Evolutionary conservation across 2,113 vertebrate genomes (phyloP), one percentile per base, ranked within the genome.

Genomic region (Platycercus adscitus): DNA sequence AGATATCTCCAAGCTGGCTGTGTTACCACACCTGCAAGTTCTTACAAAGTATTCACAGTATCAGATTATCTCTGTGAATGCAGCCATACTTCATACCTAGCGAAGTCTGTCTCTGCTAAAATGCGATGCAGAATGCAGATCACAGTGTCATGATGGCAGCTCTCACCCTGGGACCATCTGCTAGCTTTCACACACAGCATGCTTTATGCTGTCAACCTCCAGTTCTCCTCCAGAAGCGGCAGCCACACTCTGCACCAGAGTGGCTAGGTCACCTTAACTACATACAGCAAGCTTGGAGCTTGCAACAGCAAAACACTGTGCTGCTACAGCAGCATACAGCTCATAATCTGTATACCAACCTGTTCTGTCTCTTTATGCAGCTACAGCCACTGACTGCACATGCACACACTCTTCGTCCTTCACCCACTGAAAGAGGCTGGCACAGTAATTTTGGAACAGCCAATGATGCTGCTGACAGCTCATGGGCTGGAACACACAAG

Each of bases 91-190:
- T 13, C 16, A 8, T 11, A 60, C 6, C 55, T 73, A 70, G 52
- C 37, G 46, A 81, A 53, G n/a, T 35, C 7, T 83, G 35, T 47
- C 44, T 50, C 58, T 13, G 0, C 68, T 63, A 71, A 86, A 88
- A 78, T 9, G 29, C 35, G 19, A 20, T 0, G 0, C 9, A 26
- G 64, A 73, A 77, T 88, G 55, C 46, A 33, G 41, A 73, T 70
- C 41, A 31, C 26, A 20, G 28, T 5, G 50, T 17, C 1, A 0
- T 10, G 50, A 43, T 0, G 1, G 85, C 49, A 80, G 71, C 41
- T 73, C 41, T 89, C 47, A 14, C 6, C 44, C 9, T 29, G 43
- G 9, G 4, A 58, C 81, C 43, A 43, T 46, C 50, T 78, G 47
- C 47, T 72, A 64, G 65, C 60, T 86, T 73, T 28, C 69, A 75